Conservation (phyloP, 2,113 vertebrate species). For the Etheostoma spectabile region DNA sequence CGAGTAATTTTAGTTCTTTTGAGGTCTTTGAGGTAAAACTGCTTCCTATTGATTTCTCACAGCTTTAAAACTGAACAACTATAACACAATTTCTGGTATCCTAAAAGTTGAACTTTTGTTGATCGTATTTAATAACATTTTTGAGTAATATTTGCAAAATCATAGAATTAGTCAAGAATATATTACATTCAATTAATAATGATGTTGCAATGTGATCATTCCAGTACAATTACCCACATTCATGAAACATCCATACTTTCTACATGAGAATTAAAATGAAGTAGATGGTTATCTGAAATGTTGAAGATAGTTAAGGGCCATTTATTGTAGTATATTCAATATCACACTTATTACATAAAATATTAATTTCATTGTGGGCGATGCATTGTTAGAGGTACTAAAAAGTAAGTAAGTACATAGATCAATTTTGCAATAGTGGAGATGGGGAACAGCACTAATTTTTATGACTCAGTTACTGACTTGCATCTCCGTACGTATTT, state of each 20-base stretch:
- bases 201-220: neutral
- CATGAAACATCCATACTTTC: neutral
- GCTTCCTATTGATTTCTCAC: conserved; percentile 16
- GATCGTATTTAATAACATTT: neutral
- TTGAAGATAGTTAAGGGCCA: conserved; percentile 38
- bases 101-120: neutral
- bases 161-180: neutral
- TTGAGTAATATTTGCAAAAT: neutral
- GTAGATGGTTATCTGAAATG: conserved; percentile 14
- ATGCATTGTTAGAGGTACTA: conserved; percentile 43
- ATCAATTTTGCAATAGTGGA: conserved; percentile 58
- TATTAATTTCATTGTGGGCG: conserved; percentile 47
- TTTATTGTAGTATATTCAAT: conserved; percentile 28
- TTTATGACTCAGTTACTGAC: conserved; percentile 66
- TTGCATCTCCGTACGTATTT: conserved; percentile 47
- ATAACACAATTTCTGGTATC: neutral
- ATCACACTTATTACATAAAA: conserved; percentile 40
- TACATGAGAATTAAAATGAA: conserved; percentile 19
- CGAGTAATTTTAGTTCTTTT: neutral
- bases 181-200: too few relatives aligned
- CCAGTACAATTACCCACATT: neutral
- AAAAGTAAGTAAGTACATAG: conserved; percentile 55
- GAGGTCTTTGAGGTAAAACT: neutral
- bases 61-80: neutral
- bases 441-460: conserved; percentile 31